Evolutionary conservation across 1,140 invertebrate species (phyloP), one percentile per base, ranked within the genome.

Genomic region (Drosophila novamexicana): DNA sequence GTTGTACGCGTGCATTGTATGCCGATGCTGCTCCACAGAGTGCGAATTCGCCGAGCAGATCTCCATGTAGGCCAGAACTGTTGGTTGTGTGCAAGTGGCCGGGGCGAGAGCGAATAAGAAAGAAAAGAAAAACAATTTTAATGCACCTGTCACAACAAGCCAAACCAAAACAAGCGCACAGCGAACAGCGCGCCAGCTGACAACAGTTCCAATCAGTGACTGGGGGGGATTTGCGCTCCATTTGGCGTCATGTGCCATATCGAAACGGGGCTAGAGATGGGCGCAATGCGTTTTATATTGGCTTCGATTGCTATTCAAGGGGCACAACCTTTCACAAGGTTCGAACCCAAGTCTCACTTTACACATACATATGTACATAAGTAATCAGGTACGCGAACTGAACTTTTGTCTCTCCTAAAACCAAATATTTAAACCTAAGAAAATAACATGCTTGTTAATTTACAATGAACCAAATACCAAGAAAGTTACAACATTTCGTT

Each of bases 61-160:
- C 93, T 98, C 97, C 97, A 98, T 98, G 93, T 98, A 99, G 49
- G 97, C 97, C 95, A 98, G 97, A 79, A 99, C 97, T 98, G 94
- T 66, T 18, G 18, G 18, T 18, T 18, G 18, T 18, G 1, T 18
- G 18, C 18, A 1, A 18, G 1, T 1, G 18, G 18, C 5, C 2
- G 22, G 14, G 45, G 36, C 8, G 22, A 42, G 10, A 37, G 34
- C 6, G 32, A 57, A 16, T 22, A 12, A 63, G 32, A 37, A 4
- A 2, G 56, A 49, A 50, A 50, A 39, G 53, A 56, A 52, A 2
- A 36, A 12, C 6, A 8, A 37, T 44, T 57, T 50, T 16, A 54
- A 39, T 63, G 36, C 64, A 45, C 7, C 10, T 44, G 52, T 7
- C 9, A 22, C 10, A 58, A 53, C 53, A 52, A 53, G 16, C 10